phyloP scores from a whole-genome alignment of 2,888 invertebrate species.

The Conomelus anceps region DNA sequence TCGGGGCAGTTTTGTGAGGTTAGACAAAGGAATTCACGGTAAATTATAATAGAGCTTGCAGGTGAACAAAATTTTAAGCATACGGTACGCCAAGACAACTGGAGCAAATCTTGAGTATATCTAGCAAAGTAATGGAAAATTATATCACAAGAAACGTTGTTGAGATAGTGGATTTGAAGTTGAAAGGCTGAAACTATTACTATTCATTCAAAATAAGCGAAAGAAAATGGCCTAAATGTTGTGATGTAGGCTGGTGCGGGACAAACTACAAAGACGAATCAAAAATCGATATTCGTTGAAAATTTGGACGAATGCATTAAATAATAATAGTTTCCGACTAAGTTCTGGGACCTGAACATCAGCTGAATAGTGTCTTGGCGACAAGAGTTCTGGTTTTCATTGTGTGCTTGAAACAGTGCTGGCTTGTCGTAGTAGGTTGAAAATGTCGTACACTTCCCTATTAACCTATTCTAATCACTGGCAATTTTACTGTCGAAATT shows the following conservation, averaged over 20 bases:
- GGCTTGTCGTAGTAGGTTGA: background rate
- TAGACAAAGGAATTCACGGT: background rate
- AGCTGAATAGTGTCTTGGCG: background rate
- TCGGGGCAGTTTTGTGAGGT: background rate
- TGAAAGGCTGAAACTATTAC: background rate
- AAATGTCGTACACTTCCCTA: background rate
- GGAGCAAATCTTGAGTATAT: background rate
- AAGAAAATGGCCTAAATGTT: background rate
- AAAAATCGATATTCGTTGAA: background rate
- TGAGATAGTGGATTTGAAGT: background rate
- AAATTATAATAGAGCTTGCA: too few relatives aligned
- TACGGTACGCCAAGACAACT: background rate
- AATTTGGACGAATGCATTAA: slow-evolving; percentile 1
- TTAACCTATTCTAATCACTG: background rate
- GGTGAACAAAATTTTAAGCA: background rate
- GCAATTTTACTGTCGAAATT: background rate
- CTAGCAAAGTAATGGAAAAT: background rate
- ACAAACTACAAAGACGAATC: too few relatives aligned
- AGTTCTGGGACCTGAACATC: background rate
- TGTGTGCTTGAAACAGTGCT: background rate
- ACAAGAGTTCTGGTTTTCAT: slow-evolving; percentile 11
- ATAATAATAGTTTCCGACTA: background rate
- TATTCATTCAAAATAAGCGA: background rate
- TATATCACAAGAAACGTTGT: background rate
- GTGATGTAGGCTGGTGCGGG: background rate